Conservation (phyloP, 2,797 vertebrate species). For the Bradypodion pumilum region DNA sequence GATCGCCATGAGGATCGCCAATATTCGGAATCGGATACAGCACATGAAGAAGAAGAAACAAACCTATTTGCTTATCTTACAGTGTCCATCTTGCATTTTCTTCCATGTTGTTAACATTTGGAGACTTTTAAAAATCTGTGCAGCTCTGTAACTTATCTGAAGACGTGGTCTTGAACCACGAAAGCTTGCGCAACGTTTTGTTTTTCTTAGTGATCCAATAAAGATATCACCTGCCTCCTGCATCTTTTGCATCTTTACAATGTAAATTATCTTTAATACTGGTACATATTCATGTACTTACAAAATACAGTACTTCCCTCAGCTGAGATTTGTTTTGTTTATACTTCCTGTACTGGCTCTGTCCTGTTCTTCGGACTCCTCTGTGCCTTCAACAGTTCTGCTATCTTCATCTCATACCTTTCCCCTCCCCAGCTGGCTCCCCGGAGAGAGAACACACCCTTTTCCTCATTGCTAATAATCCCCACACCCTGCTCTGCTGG, state of each 20-base stretch:
- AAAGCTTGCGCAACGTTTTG: no score
- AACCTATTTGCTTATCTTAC: no score
- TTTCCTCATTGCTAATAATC: conserved; percentile 20
- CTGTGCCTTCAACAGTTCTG: neutral
- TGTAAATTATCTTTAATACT: no score
- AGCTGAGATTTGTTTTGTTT: neutral
- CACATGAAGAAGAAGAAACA: no score
- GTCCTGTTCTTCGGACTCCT: neutral
- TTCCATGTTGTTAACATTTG: neutral
- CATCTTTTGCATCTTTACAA: no score
- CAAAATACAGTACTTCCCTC: neutral
- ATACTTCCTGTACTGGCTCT: neutral
- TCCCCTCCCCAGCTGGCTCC: neutral
- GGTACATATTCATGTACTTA: neutral
- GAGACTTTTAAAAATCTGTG: neutral
- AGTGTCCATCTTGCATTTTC: neutral
- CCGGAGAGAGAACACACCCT: conserved; percentile 24
- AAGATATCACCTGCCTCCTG: no score
- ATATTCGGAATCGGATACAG: no score
- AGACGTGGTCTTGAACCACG: no score
- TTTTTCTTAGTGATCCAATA: no score
- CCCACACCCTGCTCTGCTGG: conserved; percentile 24
- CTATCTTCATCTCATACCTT: conserved; percentile 5
- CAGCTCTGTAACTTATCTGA: no score
- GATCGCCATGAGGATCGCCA: no score